A percentile compares a stretch with the other conserved stretches of the same genome.
Evolutionary conservation across 2,888 invertebrate genomes (phyloP).

Genomic region (Ectropis crepuscularia): DNA sequence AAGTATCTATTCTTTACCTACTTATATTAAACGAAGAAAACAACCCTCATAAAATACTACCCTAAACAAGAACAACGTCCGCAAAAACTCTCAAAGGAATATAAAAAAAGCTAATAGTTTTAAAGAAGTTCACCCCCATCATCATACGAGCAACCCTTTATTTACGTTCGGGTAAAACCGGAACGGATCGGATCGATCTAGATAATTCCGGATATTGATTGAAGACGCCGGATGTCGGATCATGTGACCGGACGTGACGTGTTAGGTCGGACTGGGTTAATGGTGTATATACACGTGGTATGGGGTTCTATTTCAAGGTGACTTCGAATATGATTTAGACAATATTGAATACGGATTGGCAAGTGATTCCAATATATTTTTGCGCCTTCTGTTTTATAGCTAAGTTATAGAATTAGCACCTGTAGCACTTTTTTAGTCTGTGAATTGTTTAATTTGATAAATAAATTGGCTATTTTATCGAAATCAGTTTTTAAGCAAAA

Average conservation of each 20-base stretch:
- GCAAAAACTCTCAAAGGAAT: conserved; percentile 7
- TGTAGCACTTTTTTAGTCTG: too few species aligned
- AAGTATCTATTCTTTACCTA: conserved; percentile 7
- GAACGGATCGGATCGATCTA: conserved; percentile 46
- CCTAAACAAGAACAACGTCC: neutral
- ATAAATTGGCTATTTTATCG: too few species aligned
- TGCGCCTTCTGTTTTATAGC: too few species aligned
- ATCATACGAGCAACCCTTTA: conserved; percentile 46
- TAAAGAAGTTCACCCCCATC: conserved; percentile 35
- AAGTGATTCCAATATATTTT: too few species aligned
- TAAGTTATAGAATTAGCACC: too few species aligned
- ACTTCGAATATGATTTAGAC: too few species aligned
- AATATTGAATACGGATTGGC: too few species aligned
- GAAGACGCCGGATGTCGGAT: conserved; percentile 53
- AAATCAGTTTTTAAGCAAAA: too few species aligned
- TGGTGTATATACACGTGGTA: conserved; percentile 35
- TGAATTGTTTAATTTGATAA: too few species aligned
- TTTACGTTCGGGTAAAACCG: conserved; percentile 50
- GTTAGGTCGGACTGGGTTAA: conserved; percentile 53
- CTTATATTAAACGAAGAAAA: conserved; percentile 13
- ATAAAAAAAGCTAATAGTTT: conserved; percentile 16
- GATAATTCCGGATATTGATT: conserved; percentile 55
- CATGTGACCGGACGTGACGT: conserved; percentile 37
- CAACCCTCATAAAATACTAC: conserved; percentile 4
- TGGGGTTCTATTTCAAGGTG: conserved; percentile 2